These are phyloP conservation scores for Paedocypris sp. DNA, from an alignment of 2,113 vertebrate species.

Conservation along the genomic window DNA sequence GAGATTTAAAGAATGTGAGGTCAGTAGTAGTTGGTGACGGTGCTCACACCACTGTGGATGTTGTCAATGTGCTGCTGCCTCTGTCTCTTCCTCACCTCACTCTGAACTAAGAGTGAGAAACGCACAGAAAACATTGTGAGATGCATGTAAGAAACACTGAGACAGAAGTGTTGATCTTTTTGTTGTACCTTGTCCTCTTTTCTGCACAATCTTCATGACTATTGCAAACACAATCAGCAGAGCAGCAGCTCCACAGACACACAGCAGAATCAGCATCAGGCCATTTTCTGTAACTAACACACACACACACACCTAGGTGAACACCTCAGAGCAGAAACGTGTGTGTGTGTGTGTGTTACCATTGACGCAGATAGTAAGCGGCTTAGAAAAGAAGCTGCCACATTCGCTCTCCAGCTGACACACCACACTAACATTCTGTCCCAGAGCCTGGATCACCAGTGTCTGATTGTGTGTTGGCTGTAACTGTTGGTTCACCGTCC, in stretches of 20 bases:
- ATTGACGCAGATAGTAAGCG: no score
- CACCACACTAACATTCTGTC: no score
- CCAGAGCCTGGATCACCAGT: no score
- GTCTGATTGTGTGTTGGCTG: no score
- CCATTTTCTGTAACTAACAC: neutral
- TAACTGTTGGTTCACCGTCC: no score
- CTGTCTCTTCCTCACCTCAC: conserved; percentile 36
- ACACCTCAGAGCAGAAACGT: neutral
- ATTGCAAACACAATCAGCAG: conserved; percentile 35
- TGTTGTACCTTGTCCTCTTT: conserved; percentile 38
- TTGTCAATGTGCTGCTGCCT: neutral
- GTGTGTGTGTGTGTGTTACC: no score
- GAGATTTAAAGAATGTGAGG: no score
- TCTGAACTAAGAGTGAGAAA: conserved; percentile 32
- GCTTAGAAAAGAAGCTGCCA: no score
- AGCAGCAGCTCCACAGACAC: conserved; percentile 35
- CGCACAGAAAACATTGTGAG: neutral
- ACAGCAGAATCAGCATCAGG: conserved; percentile 35
- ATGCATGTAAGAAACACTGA: no score
- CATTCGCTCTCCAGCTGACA: no score
- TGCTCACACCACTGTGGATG: neutral
- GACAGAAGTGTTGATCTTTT: neutral
- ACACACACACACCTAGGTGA: neutral
- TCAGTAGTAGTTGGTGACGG: conserved; percentile 1
- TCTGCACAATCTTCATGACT: conserved; percentile 44